Conservation (phyloP, 1,140 invertebrate species). For the Drosophila gunungcola region DNA sequence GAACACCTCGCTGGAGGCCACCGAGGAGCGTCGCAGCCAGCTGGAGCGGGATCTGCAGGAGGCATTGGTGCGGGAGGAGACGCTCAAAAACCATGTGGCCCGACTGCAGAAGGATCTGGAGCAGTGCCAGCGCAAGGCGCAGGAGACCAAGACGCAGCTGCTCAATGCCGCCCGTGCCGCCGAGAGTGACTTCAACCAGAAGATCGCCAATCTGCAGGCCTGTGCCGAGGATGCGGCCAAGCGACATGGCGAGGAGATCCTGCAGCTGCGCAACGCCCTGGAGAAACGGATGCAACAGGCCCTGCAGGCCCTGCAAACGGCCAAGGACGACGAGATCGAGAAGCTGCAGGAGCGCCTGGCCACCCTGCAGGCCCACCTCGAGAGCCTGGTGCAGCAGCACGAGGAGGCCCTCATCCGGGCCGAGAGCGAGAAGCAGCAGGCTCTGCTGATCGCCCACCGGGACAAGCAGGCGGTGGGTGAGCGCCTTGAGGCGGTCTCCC, state of each 20-base stretch:
- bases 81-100: constrained; percentile 88
- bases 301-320: constrained; percentile 88
- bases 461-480: constrained; percentile 93
- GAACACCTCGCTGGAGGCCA: constrained; percentile 90
- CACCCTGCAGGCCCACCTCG: constrained; percentile 90
- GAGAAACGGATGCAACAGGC: constrained; percentile 91
- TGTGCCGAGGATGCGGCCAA: constrained; percentile 90
- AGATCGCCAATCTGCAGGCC: constrained; percentile 89
- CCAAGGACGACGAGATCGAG: constrained; percentile 91
- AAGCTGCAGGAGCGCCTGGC: constrained; percentile 90
- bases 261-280: constrained; percentile 89
- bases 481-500: constrained; percentile 88
- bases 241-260: constrained; percentile 92
- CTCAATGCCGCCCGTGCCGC: constrained; percentile 89
- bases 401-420: constrained; percentile 92
- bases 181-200: constrained; percentile 91
- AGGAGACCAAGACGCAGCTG: constrained; percentile 90
- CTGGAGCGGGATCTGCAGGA: constrained; percentile 92
- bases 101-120: constrained; percentile 91
- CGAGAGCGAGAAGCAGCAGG: constrained; percentile 95
- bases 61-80: constrained; percentile 90
- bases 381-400: constrained; percentile 92
- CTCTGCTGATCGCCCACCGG: constrained; percentile 93
- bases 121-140: constrained; percentile 89
- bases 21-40: constrained; percentile 89